Percentiles rank a stretch among this genome's conserved stretches.
Evolutionary conservation across 2,888 invertebrate genomes (phyloP).

Genomic region (Morpho deidamia): DNA sequence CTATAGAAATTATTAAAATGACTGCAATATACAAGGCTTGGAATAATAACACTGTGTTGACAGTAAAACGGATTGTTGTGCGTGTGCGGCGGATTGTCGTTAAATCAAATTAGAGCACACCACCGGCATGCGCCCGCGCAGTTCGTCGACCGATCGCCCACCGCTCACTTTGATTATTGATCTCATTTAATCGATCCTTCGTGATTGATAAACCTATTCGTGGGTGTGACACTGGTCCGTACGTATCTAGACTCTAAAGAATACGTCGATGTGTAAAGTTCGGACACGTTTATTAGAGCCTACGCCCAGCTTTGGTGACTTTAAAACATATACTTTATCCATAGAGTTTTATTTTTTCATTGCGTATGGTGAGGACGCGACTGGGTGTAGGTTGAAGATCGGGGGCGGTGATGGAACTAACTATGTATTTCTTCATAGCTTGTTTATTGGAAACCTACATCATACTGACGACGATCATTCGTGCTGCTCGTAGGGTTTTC

Average conservation of each 20-base stretch:
- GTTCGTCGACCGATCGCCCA: conserved; percentile 77
- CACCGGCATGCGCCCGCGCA: conserved; percentile 71
- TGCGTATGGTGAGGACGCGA: conserved; percentile 42
- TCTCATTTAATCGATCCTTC: conserved; percentile 70
- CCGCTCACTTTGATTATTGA: conserved; percentile 60
- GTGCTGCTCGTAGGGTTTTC: not conserved
- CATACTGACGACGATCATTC: not conserved
- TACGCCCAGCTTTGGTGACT: conserved; percentile 28
- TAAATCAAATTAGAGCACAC: conserved; percentile 73
- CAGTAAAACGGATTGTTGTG: conserved; percentile 44
- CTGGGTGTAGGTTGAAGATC: conserved; percentile 34
- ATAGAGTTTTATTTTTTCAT: conserved; percentile 23
- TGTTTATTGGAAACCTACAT: conserved; percentile 1
- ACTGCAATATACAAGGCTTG: conserved; percentile 31
- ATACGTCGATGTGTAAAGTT: conserved; percentile 24
- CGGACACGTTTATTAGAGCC: conserved; percentile 25
- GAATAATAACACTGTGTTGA: conserved; percentile 44
- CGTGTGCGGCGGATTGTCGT: conserved; percentile 63
- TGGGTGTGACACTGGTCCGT: conserved; percentile 56
- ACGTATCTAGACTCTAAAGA: conserved; percentile 25
- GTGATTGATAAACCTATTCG: conserved; percentile 62
- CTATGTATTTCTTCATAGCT: conserved; percentile 14
- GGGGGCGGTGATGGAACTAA: conserved; percentile 39
- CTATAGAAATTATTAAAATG: conserved; percentile 10
- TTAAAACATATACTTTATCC: conserved; percentile 26